Percentiles rank a stretch among this genome's conserved stretches.
Evolutionary conservation across 1,140 invertebrate species (phyloP).

Genomic region (Marisa cornuarietis): DNA sequence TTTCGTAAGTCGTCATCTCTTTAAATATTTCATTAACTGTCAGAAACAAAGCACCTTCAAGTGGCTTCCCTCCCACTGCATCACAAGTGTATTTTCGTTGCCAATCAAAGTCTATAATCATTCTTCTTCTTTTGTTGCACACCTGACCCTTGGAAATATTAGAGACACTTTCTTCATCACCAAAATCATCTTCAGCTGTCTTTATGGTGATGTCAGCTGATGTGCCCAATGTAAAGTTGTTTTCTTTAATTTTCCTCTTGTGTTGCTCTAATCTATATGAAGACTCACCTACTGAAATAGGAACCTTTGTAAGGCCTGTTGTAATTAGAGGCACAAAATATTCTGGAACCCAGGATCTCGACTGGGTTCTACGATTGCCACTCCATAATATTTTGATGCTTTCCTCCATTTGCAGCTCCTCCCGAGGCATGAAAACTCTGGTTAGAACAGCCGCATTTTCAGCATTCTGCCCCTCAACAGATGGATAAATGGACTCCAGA

Average conservation of each 20-base stretch:
- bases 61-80: constrained; percentile 9
- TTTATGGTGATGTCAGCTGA: constrained; percentile 1
- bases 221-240: not conserved
- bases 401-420: not conserved
- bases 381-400: constrained; percentile 17
- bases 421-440: constrained; percentile 3
- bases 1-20: not conserved
- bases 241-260: constrained; percentile 6
- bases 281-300: not conserved
- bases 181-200: not conserved
- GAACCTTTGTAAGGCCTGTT: not conserved
- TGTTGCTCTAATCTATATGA: not conserved
- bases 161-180: not conserved
- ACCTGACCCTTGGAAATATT: not conserved
- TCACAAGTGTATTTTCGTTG: constrained; percentile 5
- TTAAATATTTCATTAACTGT: constrained; percentile 10
- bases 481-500: constrained; percentile 11
- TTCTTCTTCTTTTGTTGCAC: too few species aligned
- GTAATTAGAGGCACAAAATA: constrained; percentile 13
- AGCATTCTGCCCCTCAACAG: constrained; percentile 5
- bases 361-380: not conserved
- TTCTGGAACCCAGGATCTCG: constrained; percentile 12
- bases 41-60: constrained; percentile 4
- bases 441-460: not conserved
- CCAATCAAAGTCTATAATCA: constrained; percentile 8